Conservation (phyloP, 1,140 invertebrate genomes). For the Listronotus bonariensis region DNA sequence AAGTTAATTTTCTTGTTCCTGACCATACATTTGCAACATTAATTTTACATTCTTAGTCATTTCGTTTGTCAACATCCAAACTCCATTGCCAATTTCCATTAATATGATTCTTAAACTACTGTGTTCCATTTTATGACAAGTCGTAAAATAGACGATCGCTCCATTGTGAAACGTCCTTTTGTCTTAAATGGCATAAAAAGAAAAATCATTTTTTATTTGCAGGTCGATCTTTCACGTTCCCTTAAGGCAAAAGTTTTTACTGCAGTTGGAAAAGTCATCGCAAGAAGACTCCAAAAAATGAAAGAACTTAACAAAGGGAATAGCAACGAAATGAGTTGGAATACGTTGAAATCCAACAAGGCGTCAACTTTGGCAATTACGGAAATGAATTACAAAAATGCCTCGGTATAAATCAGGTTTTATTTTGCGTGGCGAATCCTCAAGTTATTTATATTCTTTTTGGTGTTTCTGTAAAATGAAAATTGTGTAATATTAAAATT, state of each 20-base stretch:
- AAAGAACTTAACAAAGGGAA: constrained; percentile 41
- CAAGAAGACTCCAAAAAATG: constrained; percentile 42
- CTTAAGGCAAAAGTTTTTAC: constrained; percentile 47
- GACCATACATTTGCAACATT: too few species aligned
- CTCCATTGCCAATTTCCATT: not conserved
- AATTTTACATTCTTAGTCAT: too few species aligned
- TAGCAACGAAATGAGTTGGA: constrained; percentile 48
- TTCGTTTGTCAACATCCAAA: too few species aligned
- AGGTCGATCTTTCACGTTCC: constrained; percentile 40
- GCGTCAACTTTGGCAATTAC: constrained; percentile 49
- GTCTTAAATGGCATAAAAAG: constrained; percentile 28
- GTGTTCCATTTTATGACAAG: constrained; percentile 4
- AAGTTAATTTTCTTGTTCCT: too few species aligned
- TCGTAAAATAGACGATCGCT: constrained; percentile 4
- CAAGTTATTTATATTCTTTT: constrained; percentile 9
- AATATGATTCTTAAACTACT: not conserved
- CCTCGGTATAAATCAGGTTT: constrained; percentile 35
- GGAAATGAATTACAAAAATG: constrained; percentile 43
- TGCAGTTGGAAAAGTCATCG: constrained; percentile 45
- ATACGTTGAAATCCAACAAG: constrained; percentile 41
- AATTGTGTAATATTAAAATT: too few species aligned
- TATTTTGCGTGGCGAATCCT: constrained; percentile 24
- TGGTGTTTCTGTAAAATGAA: not conserved
- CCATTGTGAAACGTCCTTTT: constrained; percentile 9
- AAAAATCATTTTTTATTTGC: constrained; percentile 41